A percentile compares a stretch with the other conserved stretches of the same genome.
These are phyloP conservation scores for Hyphantria cunea DNA, from an alignment of 1,140 invertebrate species.

Conservation along the genomic window DNA sequence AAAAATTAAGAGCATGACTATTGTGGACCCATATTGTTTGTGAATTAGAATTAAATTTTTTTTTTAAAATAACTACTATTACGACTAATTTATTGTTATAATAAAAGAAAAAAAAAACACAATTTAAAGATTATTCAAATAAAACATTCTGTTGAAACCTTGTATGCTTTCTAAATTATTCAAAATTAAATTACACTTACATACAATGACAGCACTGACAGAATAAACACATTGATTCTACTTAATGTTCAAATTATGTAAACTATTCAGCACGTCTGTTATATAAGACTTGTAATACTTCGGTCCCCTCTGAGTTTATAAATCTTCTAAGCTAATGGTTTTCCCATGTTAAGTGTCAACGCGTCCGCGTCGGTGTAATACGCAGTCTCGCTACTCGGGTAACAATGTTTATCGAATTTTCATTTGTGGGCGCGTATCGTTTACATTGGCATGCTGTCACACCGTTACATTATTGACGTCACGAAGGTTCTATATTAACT, in stretches of 20 bases:
- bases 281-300: conserved; percentile 6
- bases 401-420: conserved; percentile 35
- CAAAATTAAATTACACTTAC: conserved; percentile 15
- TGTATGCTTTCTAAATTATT: conserved; percentile 2
- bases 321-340: conserved; percentile 27
- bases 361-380: conserved; percentile 35
- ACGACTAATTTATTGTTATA: no score
- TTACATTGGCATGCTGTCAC: conserved; percentile 39
- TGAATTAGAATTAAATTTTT: no score
- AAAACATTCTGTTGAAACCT: not conserved
- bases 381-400: conserved; percentile 26
- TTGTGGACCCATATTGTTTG: no score
- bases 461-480: conserved; percentile 36
- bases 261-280: conserved; percentile 8
- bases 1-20: no score
- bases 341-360: conserved; percentile 26
- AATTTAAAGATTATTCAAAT: not conserved
- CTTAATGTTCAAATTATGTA: conserved; percentile 26
- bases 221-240: conserved; percentile 24
- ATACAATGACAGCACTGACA: conserved; percentile 13
- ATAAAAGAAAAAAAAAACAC: no score
- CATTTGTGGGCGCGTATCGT: conserved; percentile 37
- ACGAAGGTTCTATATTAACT: conserved; percentile 14
- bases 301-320: conserved; percentile 7
- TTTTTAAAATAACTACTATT: no score